Evolutionary conservation across 30 jellyfish, hydroid and myxozoan genomes (phyloP), one percentile per base, ranked within the genome.

Genomic region (Aurelia sp.): DNA sequence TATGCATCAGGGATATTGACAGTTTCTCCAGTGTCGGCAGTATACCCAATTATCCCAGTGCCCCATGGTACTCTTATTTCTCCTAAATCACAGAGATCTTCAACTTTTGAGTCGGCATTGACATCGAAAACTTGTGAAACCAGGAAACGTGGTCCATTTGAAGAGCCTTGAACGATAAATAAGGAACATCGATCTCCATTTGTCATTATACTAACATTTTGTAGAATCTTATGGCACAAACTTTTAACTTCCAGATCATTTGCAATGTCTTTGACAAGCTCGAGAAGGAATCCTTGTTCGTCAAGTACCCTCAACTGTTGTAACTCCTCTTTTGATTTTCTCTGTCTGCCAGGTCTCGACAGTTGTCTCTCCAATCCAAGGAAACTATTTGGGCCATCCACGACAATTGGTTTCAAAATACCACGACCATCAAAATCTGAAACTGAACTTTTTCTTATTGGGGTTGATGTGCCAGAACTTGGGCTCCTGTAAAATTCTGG

Each of bases 1-100:
- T 94, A 94, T 57, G 97, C 99, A 85, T 94, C 99, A 13, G 97
- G 92, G 72, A 94, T 90, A 61, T 94, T 94, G 67, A 94, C 95
- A 21, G 91, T 79, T 62, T 89, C 98, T 22, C 99, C 99, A 35
- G 97, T 84, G 60, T 88, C 97, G 17, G 99, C 99, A 21, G 91
- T 91, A 61, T 71, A 85, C 50, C 99, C 99, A 67, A 94, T 85
- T 47, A 94, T 90, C 16, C 99, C 99, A 38, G 97, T 84, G 8
- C 99, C 99, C 88, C 85, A 79, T 18, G 99, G 99, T 17, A 94
- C 98, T 15, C 87, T 70, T 15, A 94, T 94, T 74, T 85, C 97
- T 57, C 85, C 93, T 51, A 80, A 48, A 44, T 85, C 93, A 80
- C 83, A 53, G 72, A 93, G 68, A 48, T 93, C 98, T 68, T 93